These are phyloP conservation scores for Oncorhynchus tshawytscha DNA, from an alignment of 2,113 vertebrate genomes.

Conservation along the genomic window DNA sequence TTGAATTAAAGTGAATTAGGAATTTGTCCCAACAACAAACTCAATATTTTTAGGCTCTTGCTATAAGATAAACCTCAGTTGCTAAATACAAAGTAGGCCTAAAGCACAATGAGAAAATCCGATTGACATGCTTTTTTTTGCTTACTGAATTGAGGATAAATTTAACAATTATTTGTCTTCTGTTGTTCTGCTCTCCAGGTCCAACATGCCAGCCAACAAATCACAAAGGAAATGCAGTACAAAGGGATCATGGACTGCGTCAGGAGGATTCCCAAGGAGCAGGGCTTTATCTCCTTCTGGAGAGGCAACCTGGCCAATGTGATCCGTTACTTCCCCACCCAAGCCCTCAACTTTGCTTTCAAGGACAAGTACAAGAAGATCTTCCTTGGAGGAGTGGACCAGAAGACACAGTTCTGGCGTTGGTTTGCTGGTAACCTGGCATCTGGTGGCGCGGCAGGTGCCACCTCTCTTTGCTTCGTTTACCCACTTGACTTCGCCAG, in stretches of 20 bases:
- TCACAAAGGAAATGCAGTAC: conserved; percentile 89
- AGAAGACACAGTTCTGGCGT: conserved; percentile 97
- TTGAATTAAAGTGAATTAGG: too few species aligned
- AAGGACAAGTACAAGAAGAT: conserved; percentile 99
- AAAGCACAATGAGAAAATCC: too few species aligned
- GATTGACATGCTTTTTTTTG: background rate
- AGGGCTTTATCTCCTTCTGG: conserved; percentile 96
- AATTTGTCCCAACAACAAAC: too few species aligned
- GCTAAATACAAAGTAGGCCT: too few species aligned
- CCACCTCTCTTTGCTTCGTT: conserved; percentile 97
- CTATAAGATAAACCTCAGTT: too few species aligned
- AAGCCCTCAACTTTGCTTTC: conserved; percentile 99
- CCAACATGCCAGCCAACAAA: conserved; percentile 98
- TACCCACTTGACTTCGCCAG: conserved; percentile 98
- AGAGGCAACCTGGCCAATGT: conserved; percentile 98
- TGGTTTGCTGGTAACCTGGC: conserved; percentile 96
- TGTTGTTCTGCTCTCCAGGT: conserved; percentile 72
- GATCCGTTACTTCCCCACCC: conserved; percentile 98
- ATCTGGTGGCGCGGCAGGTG: conserved; percentile 92
- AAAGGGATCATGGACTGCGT: conserved; percentile 97
- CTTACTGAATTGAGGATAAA: background rate
- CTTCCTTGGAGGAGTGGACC: conserved; percentile 97
- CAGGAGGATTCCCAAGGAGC: conserved; percentile 93
- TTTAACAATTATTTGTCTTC: background rate
- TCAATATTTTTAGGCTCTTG: too few species aligned